A percentile compares a stretch with the other conserved stretches of the same genome.
Evolutionary conservation across 2,113 vertebrate genomes (phyloP).

Genomic region (Leiothrix lutea): DNA sequence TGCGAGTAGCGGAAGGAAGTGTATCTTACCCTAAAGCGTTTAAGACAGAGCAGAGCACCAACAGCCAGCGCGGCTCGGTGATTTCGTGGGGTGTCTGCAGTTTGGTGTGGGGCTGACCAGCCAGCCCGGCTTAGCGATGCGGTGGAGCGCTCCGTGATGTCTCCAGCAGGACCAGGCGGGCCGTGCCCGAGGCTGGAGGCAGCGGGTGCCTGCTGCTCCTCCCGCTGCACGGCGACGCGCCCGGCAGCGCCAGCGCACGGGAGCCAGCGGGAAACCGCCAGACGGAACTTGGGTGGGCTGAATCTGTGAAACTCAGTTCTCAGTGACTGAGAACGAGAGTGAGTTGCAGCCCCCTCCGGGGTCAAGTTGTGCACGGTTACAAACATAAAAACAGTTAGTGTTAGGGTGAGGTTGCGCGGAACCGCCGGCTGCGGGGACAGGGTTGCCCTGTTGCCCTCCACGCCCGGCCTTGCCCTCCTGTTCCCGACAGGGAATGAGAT

Average conservation of each 20-base stretch:
- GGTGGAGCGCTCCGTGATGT: accelerated
- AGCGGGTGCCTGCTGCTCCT: not conserved
- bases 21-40: accelerated
- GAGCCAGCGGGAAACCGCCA: not conserved
- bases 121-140: accelerated
- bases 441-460: accelerated
- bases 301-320: accelerated
- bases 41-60: not conserved
- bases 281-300: not conserved
- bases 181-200: too few species aligned
- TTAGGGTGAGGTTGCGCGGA: accelerated
- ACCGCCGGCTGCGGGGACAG: accelerated
- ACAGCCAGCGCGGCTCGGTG: not conserved
- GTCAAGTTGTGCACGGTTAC: not conserved
- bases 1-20: accelerated
- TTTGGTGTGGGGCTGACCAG: accelerated
- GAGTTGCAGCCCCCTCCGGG: not conserved
- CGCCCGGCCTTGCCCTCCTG: not conserved
- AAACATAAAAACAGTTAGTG: accelerated
- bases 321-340: accelerated
- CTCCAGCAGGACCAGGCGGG: accelerated
- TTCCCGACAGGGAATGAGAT: accelerated
- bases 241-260: not conserved
- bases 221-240: accelerated
- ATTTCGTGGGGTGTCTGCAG: accelerated